phyloP scores from a whole-genome alignment of 2,888 invertebrate genomes.

The Mamestra brassicae region DNA sequence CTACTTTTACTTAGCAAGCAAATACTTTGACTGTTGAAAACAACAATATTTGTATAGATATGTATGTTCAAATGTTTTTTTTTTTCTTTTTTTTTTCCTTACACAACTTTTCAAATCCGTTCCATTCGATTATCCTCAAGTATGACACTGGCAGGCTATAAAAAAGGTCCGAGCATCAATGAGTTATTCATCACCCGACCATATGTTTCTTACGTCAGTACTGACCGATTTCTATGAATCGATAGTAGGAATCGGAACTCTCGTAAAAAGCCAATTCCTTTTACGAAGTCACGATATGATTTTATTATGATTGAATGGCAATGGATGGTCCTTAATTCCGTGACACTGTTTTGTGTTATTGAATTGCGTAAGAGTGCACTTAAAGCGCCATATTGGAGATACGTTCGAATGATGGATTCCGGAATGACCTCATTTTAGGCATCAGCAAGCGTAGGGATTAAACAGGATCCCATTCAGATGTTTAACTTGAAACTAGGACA shows the following conservation, averaged over 20 bases:
- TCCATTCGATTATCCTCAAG: constrained; percentile 21
- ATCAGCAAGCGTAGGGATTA: not conserved
- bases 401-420: constrained; percentile 1
- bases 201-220: constrained; percentile 54
- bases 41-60: not conserved
- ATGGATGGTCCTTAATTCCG: constrained; percentile 28
- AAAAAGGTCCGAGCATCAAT: constrained; percentile 51
- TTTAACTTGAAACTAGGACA: constrained; percentile 24
- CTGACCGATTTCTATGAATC: constrained; percentile 51
- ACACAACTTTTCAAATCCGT: not conserved
- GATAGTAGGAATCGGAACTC: constrained; percentile 37
- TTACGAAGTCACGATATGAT: constrained; percentile 47
- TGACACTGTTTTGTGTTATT: constrained; percentile 42
- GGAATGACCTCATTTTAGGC: constrained; percentile 2
- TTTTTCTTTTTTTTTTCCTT: too few species aligned
- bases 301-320: constrained; percentile 45
- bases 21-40: not conserved
- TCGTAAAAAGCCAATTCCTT: constrained; percentile 50
- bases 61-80: not conserved
- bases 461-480: constrained; percentile 3
- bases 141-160: constrained; percentile 42
- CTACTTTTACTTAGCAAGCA: not conserved
- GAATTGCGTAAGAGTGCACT: constrained; percentile 31
- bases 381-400: constrained; percentile 8
- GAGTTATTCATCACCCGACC: constrained; percentile 51